phyloP scores from a whole-genome alignment of 2,797 vertebrate genomes.

The Hyperoplus lanceolatus region DNA sequence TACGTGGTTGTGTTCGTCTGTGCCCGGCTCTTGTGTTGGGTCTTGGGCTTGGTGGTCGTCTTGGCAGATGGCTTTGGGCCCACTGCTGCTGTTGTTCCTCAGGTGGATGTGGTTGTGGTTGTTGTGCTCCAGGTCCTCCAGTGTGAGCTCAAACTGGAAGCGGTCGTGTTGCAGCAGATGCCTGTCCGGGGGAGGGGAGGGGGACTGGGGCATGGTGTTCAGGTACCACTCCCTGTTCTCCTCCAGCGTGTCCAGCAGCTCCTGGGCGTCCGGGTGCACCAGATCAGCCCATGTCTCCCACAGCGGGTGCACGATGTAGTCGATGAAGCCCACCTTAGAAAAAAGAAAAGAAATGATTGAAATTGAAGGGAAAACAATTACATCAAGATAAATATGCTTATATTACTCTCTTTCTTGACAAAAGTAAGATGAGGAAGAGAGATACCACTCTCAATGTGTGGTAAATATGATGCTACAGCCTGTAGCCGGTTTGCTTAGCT shows the following conservation, averaged over 20 bases:
- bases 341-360: background rate
- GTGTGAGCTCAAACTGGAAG: conserved; percentile 94
- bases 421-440: background rate
- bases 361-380: background rate
- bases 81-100: conserved; percentile 35
- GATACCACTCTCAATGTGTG: background rate
- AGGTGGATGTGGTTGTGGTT: conserved; percentile 75
- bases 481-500: background rate
- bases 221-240: conserved; percentile 98
- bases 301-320: conserved; percentile 95
- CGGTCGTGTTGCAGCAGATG: conserved; percentile 92
- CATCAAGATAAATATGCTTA: background rate
- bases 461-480: no score
- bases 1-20: conserved; percentile 26
- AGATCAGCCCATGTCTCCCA: conserved; percentile 98
- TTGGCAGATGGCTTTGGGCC: conserved; percentile 5
- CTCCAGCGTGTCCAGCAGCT: conserved; percentile 94
- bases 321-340: conserved; percentile 93
- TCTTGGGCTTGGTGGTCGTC: background rate
- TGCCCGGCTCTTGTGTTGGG: background rate
- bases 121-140: conserved; percentile 89
- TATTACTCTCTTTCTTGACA: background rate
- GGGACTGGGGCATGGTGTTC: conserved; percentile 95
- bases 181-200: conserved; percentile 90
- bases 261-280: conserved; percentile 95